These are phyloP conservation scores for Selene dorsalis DNA, from an alignment of 2,797 vertebrate species.

Conservation along the genomic window DNA sequence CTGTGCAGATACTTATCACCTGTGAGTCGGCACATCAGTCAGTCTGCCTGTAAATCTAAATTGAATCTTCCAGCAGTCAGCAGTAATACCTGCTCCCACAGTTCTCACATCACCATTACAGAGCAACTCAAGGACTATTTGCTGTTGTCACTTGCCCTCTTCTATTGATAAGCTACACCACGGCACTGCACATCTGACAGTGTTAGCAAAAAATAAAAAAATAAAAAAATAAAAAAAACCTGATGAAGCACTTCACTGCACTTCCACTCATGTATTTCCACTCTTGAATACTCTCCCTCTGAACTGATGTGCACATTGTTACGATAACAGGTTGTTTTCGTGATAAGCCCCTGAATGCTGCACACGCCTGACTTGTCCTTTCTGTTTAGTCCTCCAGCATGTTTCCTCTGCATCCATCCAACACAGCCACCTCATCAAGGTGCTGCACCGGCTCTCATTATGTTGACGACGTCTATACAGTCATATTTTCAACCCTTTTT, in stretches of 20 bases:
- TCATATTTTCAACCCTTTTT: neutral
- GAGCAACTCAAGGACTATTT: conserved; percentile 29
- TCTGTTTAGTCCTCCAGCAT: conserved; percentile 3
- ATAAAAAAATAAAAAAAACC: neutral
- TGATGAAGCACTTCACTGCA: neutral
- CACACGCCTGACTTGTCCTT: neutral
- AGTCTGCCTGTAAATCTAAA: conserved; percentile 33
- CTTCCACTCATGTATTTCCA: neutral
- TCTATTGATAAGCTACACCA: neutral
- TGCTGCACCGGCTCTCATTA: neutral
- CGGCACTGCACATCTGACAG: neutral
- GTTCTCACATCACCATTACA: neutral
- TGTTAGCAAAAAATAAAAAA: neutral
- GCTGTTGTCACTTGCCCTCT: conserved; percentile 6
- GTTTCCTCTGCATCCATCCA: neutral
- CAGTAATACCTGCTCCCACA: conserved; percentile 24
- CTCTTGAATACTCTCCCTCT: neutral
- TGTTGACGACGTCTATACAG: neutral
- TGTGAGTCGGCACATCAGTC: conserved; percentile 7
- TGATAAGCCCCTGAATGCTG: neutral
- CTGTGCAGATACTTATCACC: conserved; percentile 17
- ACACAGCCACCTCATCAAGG: neutral
- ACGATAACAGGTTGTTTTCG: neutral
- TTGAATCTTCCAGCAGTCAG: conserved; percentile 31
- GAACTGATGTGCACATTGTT: neutral